These are phyloP conservation scores for Propithecus coquereli DNA, from an alignment of 2,113 vertebrate genomes.

Conservation along the genomic window DNA sequence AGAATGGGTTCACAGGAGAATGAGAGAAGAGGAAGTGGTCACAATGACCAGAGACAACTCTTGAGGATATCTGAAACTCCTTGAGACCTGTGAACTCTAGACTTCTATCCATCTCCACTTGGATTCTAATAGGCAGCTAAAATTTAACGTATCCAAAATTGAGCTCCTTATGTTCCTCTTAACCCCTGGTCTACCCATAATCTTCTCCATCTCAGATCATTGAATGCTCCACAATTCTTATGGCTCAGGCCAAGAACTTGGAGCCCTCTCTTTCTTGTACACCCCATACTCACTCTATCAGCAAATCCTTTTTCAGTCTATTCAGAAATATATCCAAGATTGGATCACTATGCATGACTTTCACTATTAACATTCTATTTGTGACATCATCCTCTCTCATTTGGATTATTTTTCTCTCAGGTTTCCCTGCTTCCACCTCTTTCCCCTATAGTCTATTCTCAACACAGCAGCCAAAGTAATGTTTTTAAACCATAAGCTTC, in stretches of 20 bases:
- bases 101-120: background rate
- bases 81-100: background rate
- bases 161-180: background rate
- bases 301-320: background rate
- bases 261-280: background rate
- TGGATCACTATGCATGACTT: background rate
- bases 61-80: background rate
- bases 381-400: background rate
- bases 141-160: background rate
- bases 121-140: background rate
- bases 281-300: background rate
- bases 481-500: background rate
- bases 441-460: background rate
- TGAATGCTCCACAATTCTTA: background rate
- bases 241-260: background rate
- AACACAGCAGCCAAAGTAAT: background rate
- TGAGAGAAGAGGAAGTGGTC: background rate
- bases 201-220: background rate
- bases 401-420: background rate
- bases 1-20: background rate
- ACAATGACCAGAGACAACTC: background rate
- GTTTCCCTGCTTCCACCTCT: background rate
- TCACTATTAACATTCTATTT: background rate
- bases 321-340: background rate
- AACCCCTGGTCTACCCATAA: background rate